Base-by-base conservation (phyloP, 2,113 vertebrate genomes). In the Callorhinus ursinus region DNA sequence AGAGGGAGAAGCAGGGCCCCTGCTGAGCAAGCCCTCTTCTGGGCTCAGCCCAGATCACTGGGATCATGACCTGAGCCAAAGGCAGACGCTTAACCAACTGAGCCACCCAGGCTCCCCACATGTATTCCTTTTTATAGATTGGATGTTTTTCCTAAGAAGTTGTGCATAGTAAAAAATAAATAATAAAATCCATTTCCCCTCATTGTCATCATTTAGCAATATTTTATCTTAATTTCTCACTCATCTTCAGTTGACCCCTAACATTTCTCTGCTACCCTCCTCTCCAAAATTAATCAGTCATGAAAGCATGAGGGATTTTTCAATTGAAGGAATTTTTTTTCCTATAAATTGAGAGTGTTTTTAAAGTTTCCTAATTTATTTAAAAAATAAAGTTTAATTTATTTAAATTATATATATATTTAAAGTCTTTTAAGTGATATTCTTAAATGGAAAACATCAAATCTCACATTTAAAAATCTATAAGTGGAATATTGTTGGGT, bases 351-450 rank as follows among this genome's bases (percentile, higher is more conserved):
- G 9, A 74, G 16, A 86, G 79, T 33, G 51, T 63, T 85, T 93
- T 59, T 92, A 69, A 95, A 88, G 42, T 85, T 65, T 91, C n/a
- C 76, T 85, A 91, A 92, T 93, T 95, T 85, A 80, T 42, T 93
- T 53, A 85, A 65, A 46, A 46, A 46, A 46, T 90, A 65, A 94
- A 87, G 39, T 83, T 61, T 90, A 46, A 46, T 46, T 46, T 46
- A 46, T 46, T 46, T 46, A 46, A 46, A 46, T 46, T 46, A 72
- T 49, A 59, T 16, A 76, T 74, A 51, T 61, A 36, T 74, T 77
- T 79, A 90, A 90, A 95, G 22, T 55, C 42, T 90, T 16, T 94
- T 82, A 93, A 95, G 93, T 93, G 93, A 55, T 81, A 80, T 63
- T 91, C 42, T 84, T 53, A 63, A 96, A 69, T 80, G 33, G 31